phyloP scores from a whole-genome alignment of 2,888 invertebrate genomes.

The Eupsilia transversa region DNA sequence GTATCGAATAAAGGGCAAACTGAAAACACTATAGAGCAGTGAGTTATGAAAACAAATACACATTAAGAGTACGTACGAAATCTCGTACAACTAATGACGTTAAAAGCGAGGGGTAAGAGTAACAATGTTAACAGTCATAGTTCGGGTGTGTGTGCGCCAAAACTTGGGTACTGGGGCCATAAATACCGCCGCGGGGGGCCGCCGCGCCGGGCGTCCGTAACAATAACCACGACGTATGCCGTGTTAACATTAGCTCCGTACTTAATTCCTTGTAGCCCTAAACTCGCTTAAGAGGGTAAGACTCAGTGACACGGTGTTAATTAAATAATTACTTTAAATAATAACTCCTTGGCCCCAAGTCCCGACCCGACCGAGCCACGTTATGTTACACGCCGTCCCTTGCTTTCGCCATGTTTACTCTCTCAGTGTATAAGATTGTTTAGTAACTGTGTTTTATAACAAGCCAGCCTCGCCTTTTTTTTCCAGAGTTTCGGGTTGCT shows the following conservation, averaged over 20 bases:
- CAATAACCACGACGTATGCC: constrained; percentile 88
- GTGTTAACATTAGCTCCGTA: constrained; percentile 89
- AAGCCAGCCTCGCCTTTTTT: neutral
- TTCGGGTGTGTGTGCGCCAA: constrained; percentile 88
- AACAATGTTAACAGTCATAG: constrained; percentile 89
- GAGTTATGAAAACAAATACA: constrained; percentile 89
- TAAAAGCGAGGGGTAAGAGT: constrained; percentile 88
- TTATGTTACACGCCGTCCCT: constrained; percentile 62
- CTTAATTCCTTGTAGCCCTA: constrained; percentile 89
- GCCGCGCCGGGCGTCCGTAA: constrained; percentile 73
- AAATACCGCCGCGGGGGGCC: constrained; percentile 88
- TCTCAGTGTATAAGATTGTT: constrained; percentile 41
- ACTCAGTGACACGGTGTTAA: constrained; percentile 88
- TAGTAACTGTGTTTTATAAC: constrained; percentile 18
- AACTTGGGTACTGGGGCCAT: constrained; percentile 86
- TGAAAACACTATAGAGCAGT: constrained; percentile 82
- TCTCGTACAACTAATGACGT: constrained; percentile 89
- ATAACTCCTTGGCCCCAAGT: constrained; percentile 81
- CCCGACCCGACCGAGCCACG: constrained; percentile 61
- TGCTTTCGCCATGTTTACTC: constrained; percentile 48
- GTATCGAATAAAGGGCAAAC: constrained; percentile 79
- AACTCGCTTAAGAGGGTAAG: constrained; percentile 89
- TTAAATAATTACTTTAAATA: constrained; percentile 90
- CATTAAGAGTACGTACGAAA: constrained; percentile 87
- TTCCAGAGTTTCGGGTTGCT: neutral